Base-by-base conservation (phyloP, 2,888 invertebrate genomes). In the Drosophila barbarae region DNA sequence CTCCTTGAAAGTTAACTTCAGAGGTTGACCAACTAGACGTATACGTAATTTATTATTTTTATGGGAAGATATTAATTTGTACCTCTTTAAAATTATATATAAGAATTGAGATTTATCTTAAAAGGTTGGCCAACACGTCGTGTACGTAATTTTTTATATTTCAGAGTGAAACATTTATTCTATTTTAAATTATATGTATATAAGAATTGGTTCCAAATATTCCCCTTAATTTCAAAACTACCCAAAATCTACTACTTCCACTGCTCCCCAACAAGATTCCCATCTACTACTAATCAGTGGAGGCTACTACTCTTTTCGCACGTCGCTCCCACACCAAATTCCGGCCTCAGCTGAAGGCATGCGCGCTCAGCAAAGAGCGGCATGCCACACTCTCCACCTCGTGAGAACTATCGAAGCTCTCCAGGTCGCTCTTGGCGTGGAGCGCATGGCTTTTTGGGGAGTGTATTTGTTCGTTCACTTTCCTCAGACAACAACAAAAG, bases 401-500 rank as follows among this genome's bases (percentile, higher is more conserved):
- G 15, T 13, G 15, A 35, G 36, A 44, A 44, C 61, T 38, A 32
- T 8, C 7, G 30, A 64, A 46, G 23, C 41, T 39, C 50, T 44
- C 67, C 41, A 63, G 21, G 23, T 4, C 32, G 39, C 57, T 60
- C 51, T 61, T 10, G 18, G 26, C 8, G 42, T 28, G 42, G 38
- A 49, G 72, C 84, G 84, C 78, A 84, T 79, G 77, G 49, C 66
- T 47, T 30, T 58, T 67, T 70, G 35, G 50, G 46, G 57, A 15
- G 26, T 10, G 1, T n/a, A n/a, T n/a, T 26, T 26, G 42, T 35
- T 34, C 34, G 34, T 32, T 34, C 34, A 5, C 13, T 56, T 46
- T 38, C 46, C 76, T 68, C 70, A 30, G 42, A 69, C 84, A 86
- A 85, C 85, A 85, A 84, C 82, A 84, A 85, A 82, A 82, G 73